phyloP scores from a whole-genome alignment of 2,888 invertebrate genomes.

The Leucozona laternaria region DNA sequence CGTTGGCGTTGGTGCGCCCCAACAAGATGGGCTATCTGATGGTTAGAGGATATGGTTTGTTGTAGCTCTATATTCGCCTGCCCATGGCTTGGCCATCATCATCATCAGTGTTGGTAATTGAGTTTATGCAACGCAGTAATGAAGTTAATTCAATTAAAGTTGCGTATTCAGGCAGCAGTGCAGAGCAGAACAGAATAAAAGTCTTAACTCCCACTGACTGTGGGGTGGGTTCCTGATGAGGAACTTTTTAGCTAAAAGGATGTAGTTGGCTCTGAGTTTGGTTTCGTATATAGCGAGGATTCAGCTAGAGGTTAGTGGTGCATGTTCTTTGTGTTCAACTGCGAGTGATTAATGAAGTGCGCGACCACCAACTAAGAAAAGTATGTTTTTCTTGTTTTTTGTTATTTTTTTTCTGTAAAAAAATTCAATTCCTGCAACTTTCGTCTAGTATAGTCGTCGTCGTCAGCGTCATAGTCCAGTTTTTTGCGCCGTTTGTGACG shows the following conservation, averaged over 20 bases:
- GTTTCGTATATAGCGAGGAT: not conserved
- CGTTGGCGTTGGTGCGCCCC: not conserved
- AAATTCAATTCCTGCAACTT: conserved; percentile 7
- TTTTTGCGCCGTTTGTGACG: conserved; percentile 27
- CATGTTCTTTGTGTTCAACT: conserved; percentile 58
- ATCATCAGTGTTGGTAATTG: conserved; percentile 50
- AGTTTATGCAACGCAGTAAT: conserved; percentile 66
- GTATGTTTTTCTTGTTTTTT: conserved; percentile 1
- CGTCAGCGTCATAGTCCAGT: not conserved
- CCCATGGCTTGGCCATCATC: not conserved
- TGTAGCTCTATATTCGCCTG: not conserved
- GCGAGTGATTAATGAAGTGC: conserved; percentile 72
- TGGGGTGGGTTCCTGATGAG: conserved; percentile 13
- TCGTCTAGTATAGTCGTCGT: not conserved
- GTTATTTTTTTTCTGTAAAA: not conserved
- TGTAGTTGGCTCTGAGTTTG: conserved; percentile 23
- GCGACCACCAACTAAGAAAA: conserved; percentile 29
- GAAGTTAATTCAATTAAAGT: conserved; percentile 74
- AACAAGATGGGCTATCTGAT: not conserved
- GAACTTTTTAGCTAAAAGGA: conserved; percentile 42
- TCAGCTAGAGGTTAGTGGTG: conserved; percentile 44
- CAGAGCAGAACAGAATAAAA: conserved; percentile 40
- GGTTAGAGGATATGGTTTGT: conserved; percentile 1
- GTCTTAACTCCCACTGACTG: not conserved
- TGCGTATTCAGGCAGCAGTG: conserved; percentile 63